These are phyloP conservation scores for Chanos chanos DNA, from an alignment of 2,797 vertebrate species.

Conservation along the genomic window DNA sequence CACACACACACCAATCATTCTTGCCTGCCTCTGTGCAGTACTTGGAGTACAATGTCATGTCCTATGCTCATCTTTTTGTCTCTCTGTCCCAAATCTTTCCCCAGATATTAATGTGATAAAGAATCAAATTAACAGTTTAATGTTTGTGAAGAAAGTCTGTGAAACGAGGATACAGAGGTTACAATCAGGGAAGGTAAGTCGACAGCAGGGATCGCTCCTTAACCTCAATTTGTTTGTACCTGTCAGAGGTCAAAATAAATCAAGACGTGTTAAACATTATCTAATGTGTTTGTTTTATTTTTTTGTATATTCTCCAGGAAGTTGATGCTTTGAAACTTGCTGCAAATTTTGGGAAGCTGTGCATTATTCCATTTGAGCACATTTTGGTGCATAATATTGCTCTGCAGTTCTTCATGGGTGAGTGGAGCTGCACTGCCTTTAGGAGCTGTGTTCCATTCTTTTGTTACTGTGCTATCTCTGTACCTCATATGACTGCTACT, in stretches of 20 bases:
- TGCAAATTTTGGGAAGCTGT: slow-evolving; percentile 96
- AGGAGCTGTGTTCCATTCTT: no score
- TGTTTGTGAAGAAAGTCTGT: slow-evolving; percentile 99
- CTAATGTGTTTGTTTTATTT: not conserved
- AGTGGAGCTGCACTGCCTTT: slow-evolving; percentile 32
- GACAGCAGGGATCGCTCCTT: no score
- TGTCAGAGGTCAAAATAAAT: no score
- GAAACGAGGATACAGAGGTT: slow-evolving; percentile 97
- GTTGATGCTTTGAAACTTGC: slow-evolving; percentile 95
- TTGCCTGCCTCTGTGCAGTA: no score
- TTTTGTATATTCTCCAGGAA: slow-evolving; percentile 82
- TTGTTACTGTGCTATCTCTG: no score
- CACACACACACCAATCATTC: no score
- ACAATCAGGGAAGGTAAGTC: slow-evolving; percentile 97
- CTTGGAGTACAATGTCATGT: not conserved
- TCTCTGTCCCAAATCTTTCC: slow-evolving; percentile 45
- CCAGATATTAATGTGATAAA: slow-evolving; percentile 98
- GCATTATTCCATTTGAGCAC: slow-evolving; percentile 94
- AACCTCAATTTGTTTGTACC: no score
- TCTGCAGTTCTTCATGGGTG: slow-evolving; percentile 99
- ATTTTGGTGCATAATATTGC: slow-evolving; percentile 98
- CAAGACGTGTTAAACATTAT: not conserved
- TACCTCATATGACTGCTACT: no score
- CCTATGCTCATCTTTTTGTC: not conserved
- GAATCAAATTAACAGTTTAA: slow-evolving; percentile 99